Evolutionary conservation across 2,888 invertebrate species (phyloP).

Genomic region (Anthophora plumipes): DNA sequence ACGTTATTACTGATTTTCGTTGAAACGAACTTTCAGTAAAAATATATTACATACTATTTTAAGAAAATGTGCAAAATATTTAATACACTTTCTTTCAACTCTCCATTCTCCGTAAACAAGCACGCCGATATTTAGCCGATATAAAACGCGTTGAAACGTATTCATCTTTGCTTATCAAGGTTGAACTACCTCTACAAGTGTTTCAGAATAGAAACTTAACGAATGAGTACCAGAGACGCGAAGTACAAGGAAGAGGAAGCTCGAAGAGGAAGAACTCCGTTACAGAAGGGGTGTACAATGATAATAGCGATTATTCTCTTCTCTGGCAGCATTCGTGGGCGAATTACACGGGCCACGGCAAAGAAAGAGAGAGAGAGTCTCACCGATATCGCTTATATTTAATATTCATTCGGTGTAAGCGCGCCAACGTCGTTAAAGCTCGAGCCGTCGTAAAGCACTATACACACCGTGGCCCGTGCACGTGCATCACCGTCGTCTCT

Average conservation of each 20-base stretch:
- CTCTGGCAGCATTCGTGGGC: conserved; percentile 15
- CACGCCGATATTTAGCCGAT: too few species aligned
- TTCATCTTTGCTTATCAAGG: neutral
- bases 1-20: too few species aligned
- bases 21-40: too few species aligned
- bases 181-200: neutral
- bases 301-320: conserved; percentile 50
- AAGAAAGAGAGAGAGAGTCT: neutral
- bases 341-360: conserved; percentile 36
- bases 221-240: neutral
- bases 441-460: conserved; percentile 64
- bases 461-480: conserved; percentile 49
- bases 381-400: conserved; percentile 68
- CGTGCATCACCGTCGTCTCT: conserved; percentile 45
- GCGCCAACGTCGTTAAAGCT: conserved; percentile 60
- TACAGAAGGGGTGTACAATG: conserved; percentile 25
- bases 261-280: conserved; percentile 30
- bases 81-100: too few species aligned
- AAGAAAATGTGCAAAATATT: too few species aligned
- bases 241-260: neutral
- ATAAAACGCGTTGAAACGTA: too few species aligned
- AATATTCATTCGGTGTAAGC: conserved; percentile 63
- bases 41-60: too few species aligned
- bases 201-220: too few species aligned
- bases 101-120: too few species aligned